Evolutionary conservation across 2,113 vertebrate genomes (phyloP).

Genomic region (Lycocorax pyrrhopterus): DNA sequence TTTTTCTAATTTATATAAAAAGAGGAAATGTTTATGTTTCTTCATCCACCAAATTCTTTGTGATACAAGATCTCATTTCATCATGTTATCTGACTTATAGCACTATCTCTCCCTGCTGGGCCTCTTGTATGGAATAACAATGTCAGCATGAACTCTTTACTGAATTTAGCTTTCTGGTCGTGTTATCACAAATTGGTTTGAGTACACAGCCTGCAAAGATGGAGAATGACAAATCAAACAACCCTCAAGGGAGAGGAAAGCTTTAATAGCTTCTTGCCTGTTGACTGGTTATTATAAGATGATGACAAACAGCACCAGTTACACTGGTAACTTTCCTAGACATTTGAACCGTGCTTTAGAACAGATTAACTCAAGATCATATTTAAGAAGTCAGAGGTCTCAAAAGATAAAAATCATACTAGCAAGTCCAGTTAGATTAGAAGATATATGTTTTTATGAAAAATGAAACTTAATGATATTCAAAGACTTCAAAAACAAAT

Average conservation of each 20-base stretch:
- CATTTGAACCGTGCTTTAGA: not conserved
- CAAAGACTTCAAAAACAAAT: not conserved
- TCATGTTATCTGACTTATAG: constrained; percentile 19
- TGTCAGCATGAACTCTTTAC: constrained; percentile 44
- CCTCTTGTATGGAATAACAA: constrained; percentile 30
- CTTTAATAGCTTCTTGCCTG: constrained; percentile 53
- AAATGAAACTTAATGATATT: not conserved
- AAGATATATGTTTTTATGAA: not conserved
- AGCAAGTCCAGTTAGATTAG: not conserved
- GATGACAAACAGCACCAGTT: constrained; percentile 38
- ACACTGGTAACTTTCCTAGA: constrained; percentile 5
- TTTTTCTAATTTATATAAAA: constrained; percentile 16
- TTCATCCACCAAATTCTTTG: constrained; percentile 12
- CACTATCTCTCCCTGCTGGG: constrained; percentile 15
- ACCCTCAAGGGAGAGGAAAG: constrained; percentile 20
- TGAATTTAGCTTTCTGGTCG: constrained; percentile 56
- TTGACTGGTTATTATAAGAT: constrained; percentile 7
- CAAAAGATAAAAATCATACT: not conserved
- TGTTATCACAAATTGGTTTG: constrained; percentile 63
- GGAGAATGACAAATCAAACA: constrained; percentile 59
- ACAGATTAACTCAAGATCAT: constrained; percentile 19
- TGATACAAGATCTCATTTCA: constrained; percentile 44
- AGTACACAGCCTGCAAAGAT: constrained; percentile 36
- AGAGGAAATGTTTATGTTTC: constrained; percentile 6
- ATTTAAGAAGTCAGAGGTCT: constrained; percentile 13